Conservation (phyloP, 2,888 invertebrate genomes). For the Sesia bembeciformis region DNA sequence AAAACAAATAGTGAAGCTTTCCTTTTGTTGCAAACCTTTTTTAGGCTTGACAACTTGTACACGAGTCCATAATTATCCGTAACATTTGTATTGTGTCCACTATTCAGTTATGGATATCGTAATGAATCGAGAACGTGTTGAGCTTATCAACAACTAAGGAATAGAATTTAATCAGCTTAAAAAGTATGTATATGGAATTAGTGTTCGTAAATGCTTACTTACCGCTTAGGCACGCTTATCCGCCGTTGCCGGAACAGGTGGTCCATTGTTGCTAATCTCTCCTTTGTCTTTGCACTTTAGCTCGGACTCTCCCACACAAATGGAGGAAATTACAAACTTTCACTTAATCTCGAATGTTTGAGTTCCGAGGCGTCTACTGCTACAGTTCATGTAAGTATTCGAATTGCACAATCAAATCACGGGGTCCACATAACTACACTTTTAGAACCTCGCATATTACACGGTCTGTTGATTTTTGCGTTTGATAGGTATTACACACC, state of each 20-base stretch:
- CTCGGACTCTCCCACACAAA: constrained; percentile 50
- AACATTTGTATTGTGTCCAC: no score
- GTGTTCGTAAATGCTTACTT: constrained; percentile 18
- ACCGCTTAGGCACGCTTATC: constrained; percentile 65
- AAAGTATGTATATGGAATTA: no score
- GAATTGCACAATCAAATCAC: neutral
- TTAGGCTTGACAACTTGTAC: no score
- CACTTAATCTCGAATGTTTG: constrained; percentile 50
- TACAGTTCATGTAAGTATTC: neutral
- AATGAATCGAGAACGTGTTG: no score
- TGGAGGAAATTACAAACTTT: constrained; percentile 55
- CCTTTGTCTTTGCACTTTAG: constrained; percentile 40
- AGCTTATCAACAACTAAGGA: no score
- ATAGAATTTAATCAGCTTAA: no score
- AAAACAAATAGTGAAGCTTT: neutral
- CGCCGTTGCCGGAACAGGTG: constrained; percentile 68
- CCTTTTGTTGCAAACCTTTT: neutral
- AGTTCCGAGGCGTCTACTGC: constrained; percentile 1
- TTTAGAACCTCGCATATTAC: neutral
- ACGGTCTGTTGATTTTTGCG: neutral
- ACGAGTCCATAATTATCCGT: no score
- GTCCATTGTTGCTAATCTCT: constrained; percentile 53
- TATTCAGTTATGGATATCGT: no score
- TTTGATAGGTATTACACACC: neutral
- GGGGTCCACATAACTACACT: neutral